phyloP scores from a whole-genome alignment of 2,888 invertebrate species.

The Apoda limacodes region DNA sequence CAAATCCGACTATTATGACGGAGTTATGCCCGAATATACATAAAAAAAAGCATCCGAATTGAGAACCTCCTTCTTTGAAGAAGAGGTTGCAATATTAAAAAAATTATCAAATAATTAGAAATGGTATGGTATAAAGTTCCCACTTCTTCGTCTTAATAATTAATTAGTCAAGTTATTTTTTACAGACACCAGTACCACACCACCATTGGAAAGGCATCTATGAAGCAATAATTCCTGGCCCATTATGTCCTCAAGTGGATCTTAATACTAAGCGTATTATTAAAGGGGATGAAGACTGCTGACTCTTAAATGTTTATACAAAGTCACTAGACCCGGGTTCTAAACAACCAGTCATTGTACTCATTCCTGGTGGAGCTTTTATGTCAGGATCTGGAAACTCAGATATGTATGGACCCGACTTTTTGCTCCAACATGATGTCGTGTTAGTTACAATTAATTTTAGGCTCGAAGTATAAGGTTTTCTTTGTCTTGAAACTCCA shows the following conservation, averaged over 20 bases:
- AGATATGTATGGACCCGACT: slow-evolving; percentile 34
- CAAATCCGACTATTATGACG: no score
- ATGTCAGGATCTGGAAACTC: slow-evolving; percentile 32
- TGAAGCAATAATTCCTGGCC: slow-evolving; percentile 32
- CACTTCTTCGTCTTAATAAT: no score
- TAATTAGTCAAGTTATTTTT: slow-evolving; percentile 6
- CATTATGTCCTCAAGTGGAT: slow-evolving; percentile 34
- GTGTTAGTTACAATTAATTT: slow-evolving; percentile 47
- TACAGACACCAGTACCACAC: slow-evolving; percentile 34
- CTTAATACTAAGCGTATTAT: slow-evolving; percentile 17
- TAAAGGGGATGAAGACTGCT: slow-evolving; percentile 34
- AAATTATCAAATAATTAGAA: no score
- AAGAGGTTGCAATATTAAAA: no score
- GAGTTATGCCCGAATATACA: no score
- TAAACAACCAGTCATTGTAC: slow-evolving; percentile 42
- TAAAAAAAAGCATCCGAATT: no score
- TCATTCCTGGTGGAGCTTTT: slow-evolving; percentile 42
- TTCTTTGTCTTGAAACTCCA: slow-evolving; percentile 30
- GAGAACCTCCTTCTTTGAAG: no score
- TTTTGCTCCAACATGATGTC: slow-evolving; percentile 38
- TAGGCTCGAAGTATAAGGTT: slow-evolving; percentile 38
- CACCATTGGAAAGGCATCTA: slow-evolving; percentile 32
- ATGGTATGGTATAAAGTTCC: no score
- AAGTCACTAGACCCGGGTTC: slow-evolving; percentile 21
- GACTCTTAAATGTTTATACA: slow-evolving; percentile 38